Conservation (phyloP, 1,140 invertebrate genomes). For the Bactericera cockerelli region DNA sequence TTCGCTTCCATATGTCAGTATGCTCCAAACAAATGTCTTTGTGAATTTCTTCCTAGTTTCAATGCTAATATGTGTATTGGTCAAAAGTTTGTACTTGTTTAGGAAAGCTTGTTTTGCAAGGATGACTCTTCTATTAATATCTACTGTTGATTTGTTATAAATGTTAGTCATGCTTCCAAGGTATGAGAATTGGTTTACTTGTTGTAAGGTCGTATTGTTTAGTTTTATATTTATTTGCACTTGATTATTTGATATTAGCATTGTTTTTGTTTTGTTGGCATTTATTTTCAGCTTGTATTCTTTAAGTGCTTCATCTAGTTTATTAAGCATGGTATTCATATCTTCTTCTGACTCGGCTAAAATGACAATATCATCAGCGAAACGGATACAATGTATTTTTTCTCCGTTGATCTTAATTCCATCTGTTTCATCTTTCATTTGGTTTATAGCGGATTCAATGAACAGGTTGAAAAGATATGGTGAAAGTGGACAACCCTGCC, state of each 20-base stretch:
- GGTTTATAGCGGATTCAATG: constrained; percentile 10
- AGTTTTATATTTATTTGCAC: constrained; percentile 12
- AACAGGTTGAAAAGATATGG: constrained; percentile 8
- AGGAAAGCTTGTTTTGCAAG: not conserved
- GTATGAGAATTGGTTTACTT: constrained; percentile 8
- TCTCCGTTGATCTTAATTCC: constrained; percentile 1
- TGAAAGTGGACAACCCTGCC: constrained; percentile 10
- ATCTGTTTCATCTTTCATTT: constrained; percentile 8
- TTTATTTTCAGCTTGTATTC: constrained; percentile 15
- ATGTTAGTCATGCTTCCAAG: not conserved
- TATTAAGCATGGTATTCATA: constrained; percentile 12
- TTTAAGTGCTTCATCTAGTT: constrained; percentile 10
- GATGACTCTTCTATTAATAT: constrained; percentile 8
- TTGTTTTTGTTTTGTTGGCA: constrained; percentile 7
- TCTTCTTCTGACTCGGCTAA: constrained; percentile 13
- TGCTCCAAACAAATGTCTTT: not conserved
- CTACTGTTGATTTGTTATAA: not conserved
- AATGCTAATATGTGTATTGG: not conserved
- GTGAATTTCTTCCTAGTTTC: constrained; percentile 2
- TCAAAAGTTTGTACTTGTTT: constrained; percentile 11
- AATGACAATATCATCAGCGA: constrained; percentile 14
- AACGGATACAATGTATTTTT: constrained; percentile 11
- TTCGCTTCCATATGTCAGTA: constrained; percentile 7
- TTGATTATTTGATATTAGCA: constrained; percentile 2
- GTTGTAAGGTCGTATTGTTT: not conserved